Percentiles rank a stretch among this genome's conserved stretches.
These are phyloP conservation scores for Lysandra coridon DNA, from an alignment of 2,888 invertebrate species.

Conservation along the genomic window DNA sequence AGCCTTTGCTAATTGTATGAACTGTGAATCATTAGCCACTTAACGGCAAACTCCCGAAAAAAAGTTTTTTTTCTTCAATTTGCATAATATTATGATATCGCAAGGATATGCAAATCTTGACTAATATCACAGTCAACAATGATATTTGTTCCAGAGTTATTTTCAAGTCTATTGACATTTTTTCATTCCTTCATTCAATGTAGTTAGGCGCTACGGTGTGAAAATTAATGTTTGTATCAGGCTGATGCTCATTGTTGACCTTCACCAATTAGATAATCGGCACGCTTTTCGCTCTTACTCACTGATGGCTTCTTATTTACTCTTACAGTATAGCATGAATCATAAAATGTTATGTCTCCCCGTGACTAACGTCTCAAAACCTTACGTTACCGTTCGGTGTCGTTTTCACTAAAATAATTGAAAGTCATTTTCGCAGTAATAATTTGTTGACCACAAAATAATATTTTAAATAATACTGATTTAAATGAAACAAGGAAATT, in stretches of 20 bases:
- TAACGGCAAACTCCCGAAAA: slow-evolving; percentile 53
- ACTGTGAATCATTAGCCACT: slow-evolving; percentile 73
- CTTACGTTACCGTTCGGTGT: slow-evolving; percentile 47
- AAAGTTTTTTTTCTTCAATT: not conserved
- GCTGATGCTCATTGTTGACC: slow-evolving; percentile 30
- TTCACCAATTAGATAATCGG: slow-evolving; percentile 43
- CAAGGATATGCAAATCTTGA: not conserved
- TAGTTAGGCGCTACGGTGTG: not conserved
- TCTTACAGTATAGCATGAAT: slow-evolving; percentile 69
- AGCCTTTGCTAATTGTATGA: slow-evolving; percentile 80
- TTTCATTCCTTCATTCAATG: not conserved
- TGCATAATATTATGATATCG: not conserved
- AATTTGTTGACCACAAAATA: not conserved
- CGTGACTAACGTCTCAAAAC: slow-evolving; percentile 63
- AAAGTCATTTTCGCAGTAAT: not conserved
- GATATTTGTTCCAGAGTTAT: not conserved
- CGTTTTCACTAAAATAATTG: slow-evolving; percentile 20
- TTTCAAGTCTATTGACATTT: no score
- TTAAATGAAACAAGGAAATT: not conserved
- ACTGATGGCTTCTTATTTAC: slow-evolving; percentile 53
- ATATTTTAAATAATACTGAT: not conserved
- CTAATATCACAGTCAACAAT: not conserved
- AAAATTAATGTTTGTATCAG: not conserved
- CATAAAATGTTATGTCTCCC: slow-evolving; percentile 59
- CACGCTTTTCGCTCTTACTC: slow-evolving; percentile 53